Evolutionary conservation across 2,888 invertebrate genomes (phyloP).

Genomic region (Ceramica pisi): DNA sequence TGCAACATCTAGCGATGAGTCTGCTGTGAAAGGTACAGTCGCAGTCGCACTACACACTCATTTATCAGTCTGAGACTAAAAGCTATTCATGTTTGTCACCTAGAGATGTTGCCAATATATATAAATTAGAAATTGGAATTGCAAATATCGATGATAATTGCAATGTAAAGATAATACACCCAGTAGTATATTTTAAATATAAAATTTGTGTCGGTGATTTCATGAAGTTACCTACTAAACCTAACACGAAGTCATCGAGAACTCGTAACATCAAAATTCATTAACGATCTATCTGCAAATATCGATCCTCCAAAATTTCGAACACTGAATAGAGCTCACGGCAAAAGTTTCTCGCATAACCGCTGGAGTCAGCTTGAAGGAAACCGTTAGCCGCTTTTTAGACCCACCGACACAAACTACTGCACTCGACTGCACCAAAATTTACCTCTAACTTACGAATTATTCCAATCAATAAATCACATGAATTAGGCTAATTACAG

Average conservation of each 20-base stretch:
- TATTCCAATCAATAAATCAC: conserved; percentile 40
- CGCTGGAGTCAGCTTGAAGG: conserved; percentile 20
- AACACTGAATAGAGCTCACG: conserved; percentile 6
- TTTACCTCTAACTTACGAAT: conserved; percentile 11
- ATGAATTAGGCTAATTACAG: conserved; percentile 62
- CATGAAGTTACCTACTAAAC: neutral
- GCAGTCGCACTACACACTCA: conserved; percentile 34
- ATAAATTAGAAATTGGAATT: neutral
- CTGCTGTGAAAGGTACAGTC: conserved; percentile 55
- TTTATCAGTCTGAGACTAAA: conserved; percentile 53
- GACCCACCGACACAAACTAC: conserved; percentile 12
- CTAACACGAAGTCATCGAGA: neutral
- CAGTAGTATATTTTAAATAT: neutral
- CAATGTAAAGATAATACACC: neutral
- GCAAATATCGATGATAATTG: neutral
- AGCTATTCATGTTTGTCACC: conserved; percentile 31
- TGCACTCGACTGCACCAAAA: conserved; percentile 36
- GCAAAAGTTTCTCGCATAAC: conserved; percentile 42
- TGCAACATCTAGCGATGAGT: conserved; percentile 67
- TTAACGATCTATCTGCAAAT: conserved; percentile 7
- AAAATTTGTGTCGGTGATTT: neutral
- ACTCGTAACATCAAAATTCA: conserved; percentile 13
- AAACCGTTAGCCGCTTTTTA: conserved; percentile 45
- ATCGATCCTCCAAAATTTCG: conserved; percentile 17
- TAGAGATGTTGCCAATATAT: conserved; percentile 13